Evolutionary conservation across 2,113 vertebrate species (phyloP).

Genomic region (Spilogale gracilis): DNA sequence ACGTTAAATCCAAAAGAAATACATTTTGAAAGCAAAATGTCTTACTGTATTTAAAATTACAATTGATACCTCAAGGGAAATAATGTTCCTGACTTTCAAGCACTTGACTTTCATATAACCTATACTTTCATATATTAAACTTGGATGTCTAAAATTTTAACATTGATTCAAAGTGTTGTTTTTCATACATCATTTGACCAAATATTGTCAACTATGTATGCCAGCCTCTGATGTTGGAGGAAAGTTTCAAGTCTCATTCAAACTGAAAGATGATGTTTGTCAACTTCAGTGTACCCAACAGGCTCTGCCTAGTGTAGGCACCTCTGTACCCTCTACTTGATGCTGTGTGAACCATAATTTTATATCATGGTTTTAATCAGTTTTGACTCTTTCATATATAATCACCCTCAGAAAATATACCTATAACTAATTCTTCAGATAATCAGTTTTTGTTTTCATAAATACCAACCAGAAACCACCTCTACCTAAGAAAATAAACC

Average conservation of each 20-base stretch:
- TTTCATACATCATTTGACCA: conserved; percentile 39
- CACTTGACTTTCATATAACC: conserved; percentile 42
- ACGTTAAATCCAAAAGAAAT: neutral
- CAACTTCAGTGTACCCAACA: neutral
- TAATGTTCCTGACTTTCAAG: conserved; percentile 3
- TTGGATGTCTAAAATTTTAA: conserved; percentile 13
- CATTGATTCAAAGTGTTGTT: conserved; percentile 55
- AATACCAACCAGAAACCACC: neutral
- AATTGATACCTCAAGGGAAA: neutral
- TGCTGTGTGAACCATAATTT: neutral
- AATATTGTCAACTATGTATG: neutral
- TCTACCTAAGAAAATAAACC: neutral
- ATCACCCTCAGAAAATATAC: neutral
- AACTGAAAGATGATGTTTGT: neutral
- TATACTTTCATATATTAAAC: neutral
- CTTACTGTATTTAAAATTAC: conserved; percentile 5
- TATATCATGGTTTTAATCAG: neutral
- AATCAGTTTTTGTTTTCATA: neutral
- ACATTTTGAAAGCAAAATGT: neutral
- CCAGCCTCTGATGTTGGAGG: neutral
- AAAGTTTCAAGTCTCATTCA: neutral
- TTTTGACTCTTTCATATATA: neutral
- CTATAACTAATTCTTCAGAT: neutral
- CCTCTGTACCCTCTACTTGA: neutral
- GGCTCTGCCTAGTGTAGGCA: neutral